Conservation (phyloP, 2,797 vertebrate species). For the Sitta carolinensis region DNA sequence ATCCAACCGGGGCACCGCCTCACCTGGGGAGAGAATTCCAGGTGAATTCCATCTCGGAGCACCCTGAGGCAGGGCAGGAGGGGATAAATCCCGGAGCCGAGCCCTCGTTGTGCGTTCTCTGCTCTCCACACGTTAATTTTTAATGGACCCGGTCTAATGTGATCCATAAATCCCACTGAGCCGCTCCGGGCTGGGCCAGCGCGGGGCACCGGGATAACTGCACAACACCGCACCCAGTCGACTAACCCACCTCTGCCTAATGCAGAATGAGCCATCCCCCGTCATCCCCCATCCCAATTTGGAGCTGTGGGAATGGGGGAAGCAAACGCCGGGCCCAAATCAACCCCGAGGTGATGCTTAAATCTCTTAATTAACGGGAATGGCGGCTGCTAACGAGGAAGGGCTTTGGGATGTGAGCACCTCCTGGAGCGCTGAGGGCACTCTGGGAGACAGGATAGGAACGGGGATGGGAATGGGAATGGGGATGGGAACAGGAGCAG, state of each 20-base stretch:
- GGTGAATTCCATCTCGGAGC: not conserved
- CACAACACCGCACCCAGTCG: too few species aligned
- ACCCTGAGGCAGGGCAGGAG: not conserved
- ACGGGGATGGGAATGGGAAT: not conserved
- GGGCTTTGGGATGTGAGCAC: slow-evolving; percentile 54
- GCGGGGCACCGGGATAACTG: slow-evolving; percentile 6
- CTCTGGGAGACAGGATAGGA: too few species aligned
- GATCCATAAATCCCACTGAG: slow-evolving; percentile 77
- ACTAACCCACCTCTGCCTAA: too few species aligned
- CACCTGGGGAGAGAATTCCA: slow-evolving; percentile 34
- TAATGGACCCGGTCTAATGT: slow-evolving; percentile 78
- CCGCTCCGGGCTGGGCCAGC: slow-evolving; percentile 74
- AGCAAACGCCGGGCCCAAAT: slow-evolving; percentile 57
- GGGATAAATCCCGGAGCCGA: slow-evolving; percentile 55
- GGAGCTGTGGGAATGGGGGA: slow-evolving; percentile 64
- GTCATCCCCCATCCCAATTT: too few species aligned
- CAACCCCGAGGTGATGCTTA: slow-evolving; percentile 55
- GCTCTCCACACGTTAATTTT: slow-evolving; percentile 80
- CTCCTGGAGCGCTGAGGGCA: slow-evolving; percentile 43
- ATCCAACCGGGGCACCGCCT: not conserved
- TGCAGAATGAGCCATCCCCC: too few species aligned
- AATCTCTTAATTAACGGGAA: slow-evolving; percentile 76
- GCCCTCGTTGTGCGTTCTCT: slow-evolving; percentile 65
- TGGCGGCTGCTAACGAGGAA: slow-evolving; percentile 50
- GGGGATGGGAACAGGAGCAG: too few species aligned